Evolutionary conservation across 2,888 invertebrate species (phyloP), one percentile per base, ranked within the genome.

Genomic region (Diadegma fenestrale): DNA sequence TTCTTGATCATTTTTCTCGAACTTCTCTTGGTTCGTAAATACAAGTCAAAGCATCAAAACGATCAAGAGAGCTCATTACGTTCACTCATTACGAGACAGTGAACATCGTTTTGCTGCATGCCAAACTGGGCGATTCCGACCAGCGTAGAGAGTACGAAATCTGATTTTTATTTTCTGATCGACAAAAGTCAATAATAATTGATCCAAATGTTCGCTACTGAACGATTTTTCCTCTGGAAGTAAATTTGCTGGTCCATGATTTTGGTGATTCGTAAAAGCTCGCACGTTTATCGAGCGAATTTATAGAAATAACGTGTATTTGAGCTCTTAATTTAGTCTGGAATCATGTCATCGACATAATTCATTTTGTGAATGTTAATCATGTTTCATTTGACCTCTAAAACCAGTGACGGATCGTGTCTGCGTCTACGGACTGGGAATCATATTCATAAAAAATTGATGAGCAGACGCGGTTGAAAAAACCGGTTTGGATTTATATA

Each of bases 401-500:
- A 22, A 22, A 54, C 4, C 12, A 22, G 22, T 22, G 19, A 54
- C 54, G 22, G 22, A 54, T 22, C 22, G 22, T 22, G 22, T 54
- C 54, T 22, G 22, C 22, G 3, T 19, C 19, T 54, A 12, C 0
- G 1, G 54, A 22, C 2, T 22, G 22, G 10, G 4, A 54, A 22
- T 51, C 8, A 54, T 12, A 54, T 14, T 0, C 26, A 26, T 12
- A 26, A 58, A 58, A 26, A 58, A 58, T 19, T 17, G 51, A 51
- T 19, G 51, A 58, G 14, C 26, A 26, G 12, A 12, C 1, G 22
- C 54, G 54, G 8, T 26, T 26, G 14, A 14, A 5, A 1, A 26
- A 58, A 58, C 58, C 58, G 58, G 58, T 58, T 58, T 58, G 58
- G 12, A 58, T 58, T 58, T 14, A 14, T 14, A 14, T 26, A 26